Percentiles rank a stretch among this genome's conserved stretches.
phyloP scores from a whole-genome alignment of 2,888 invertebrate genomes.

The Schizaphis graminum region DNA sequence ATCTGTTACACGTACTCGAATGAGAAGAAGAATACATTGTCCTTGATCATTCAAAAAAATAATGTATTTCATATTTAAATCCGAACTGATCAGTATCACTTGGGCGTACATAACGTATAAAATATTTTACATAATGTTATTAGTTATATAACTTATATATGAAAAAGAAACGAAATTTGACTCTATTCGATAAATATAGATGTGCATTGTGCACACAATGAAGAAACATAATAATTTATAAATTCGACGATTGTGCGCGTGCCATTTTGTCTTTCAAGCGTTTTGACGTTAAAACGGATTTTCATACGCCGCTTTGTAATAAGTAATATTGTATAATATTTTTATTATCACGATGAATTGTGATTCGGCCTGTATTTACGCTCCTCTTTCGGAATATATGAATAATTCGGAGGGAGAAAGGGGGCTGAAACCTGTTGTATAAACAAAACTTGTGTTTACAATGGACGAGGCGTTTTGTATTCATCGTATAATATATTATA shows the following conservation, averaged over 20 bases:
- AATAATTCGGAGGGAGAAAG: constrained; percentile 50
- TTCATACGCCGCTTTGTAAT: background rate
- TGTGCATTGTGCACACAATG: background rate
- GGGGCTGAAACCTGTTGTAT: constrained; percentile 53
- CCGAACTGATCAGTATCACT: no score
- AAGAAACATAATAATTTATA: background rate
- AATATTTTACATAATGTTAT: background rate
- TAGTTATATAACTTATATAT: background rate
- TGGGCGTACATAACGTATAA: no score
- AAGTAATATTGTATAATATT: background rate
- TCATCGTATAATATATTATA: constrained; percentile 1
- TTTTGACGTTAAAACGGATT: background rate
- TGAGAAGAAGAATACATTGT: no score
- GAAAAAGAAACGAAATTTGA: background rate
- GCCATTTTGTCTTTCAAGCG: background rate
- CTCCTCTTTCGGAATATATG: constrained; percentile 25
- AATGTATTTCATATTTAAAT: no score
- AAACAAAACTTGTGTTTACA: constrained; percentile 53
- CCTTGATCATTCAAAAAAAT: no score
- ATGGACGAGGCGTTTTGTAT: constrained; percentile 40
- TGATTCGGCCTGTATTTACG: background rate
- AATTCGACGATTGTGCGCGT: background rate
- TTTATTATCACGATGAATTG: background rate
- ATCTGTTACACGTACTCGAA: no score
- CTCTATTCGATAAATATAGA: background rate